phyloP scores from a whole-genome alignment of 2,113 vertebrate species.

The Recurvirostra avosetta region DNA sequence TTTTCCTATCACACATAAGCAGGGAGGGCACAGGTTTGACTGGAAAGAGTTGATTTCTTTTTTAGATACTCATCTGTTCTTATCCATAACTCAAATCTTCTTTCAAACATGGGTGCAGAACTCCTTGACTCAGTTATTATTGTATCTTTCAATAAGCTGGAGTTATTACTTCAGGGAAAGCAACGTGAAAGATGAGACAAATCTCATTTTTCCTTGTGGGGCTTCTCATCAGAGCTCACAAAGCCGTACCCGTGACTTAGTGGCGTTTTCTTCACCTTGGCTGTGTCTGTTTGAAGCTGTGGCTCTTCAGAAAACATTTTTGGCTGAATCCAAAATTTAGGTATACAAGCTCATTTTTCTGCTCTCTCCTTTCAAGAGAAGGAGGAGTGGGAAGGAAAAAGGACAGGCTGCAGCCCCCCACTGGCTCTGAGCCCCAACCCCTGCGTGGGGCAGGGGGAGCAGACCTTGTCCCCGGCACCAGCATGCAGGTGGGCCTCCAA shows the following conservation, averaged over 20 bases:
- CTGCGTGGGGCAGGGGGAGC: not conserved
- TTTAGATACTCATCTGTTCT: not conserved
- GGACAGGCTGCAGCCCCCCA: rapidly evolving
- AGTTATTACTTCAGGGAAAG: not conserved
- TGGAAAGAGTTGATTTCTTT: not conserved
- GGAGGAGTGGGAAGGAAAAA: not conserved
- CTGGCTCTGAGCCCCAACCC: not conserved
- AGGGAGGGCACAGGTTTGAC: not conserved
- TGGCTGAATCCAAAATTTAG: not conserved
- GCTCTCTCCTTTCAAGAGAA: not conserved
- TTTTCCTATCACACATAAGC: not conserved
- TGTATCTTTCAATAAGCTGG: not conserved
- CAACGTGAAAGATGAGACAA: not conserved
- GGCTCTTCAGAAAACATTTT: not conserved
- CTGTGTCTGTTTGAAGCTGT: not conserved
- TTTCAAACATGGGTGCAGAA: not conserved
- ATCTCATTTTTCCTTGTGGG: not conserved
- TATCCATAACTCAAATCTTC: not conserved
- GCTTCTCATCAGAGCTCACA: not conserved
- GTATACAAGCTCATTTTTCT: not conserved
- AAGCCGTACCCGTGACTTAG: not conserved
- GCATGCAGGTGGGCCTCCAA: not conserved
- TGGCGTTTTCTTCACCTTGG: not conserved
- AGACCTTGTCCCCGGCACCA: not conserved
- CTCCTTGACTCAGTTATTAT: not conserved